Percentiles rank a stretch among this genome's conserved stretches.
Evolutionary conservation across 1,140 invertebrate species (phyloP).

Genomic region (Drosophila kepulauana): DNA sequence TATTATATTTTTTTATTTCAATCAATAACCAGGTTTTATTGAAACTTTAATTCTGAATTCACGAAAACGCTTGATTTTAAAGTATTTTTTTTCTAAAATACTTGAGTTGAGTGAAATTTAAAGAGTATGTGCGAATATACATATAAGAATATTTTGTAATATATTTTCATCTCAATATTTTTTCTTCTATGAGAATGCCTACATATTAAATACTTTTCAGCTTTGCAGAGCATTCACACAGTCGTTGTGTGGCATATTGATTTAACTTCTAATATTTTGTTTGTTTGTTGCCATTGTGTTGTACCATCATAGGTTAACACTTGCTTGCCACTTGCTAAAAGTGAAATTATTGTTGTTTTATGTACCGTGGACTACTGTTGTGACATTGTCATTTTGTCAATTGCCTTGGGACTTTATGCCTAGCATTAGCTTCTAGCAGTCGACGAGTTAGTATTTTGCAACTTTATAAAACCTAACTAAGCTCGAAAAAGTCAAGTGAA

Average conservation of each 20-base stretch:
- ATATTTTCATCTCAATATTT: too few species aligned
- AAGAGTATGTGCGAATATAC: too few species aligned
- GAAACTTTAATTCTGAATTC: too few species aligned
- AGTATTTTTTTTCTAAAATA: too few species aligned
- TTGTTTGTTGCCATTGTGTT: conserved; percentile 34
- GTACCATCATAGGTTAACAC: conserved; percentile 53
- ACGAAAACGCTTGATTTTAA: too few species aligned
- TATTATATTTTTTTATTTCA: too few species aligned
- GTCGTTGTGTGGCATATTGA: background rate
- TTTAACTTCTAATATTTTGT: conserved; percentile 19
- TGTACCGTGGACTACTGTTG: background rate
- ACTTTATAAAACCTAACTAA: background rate
- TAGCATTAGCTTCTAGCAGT: background rate
- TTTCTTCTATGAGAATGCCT: too few species aligned
- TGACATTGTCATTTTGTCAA: background rate
- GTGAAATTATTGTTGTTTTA: conserved; percentile 76
- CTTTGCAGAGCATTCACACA: background rate
- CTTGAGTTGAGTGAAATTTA: too few species aligned
- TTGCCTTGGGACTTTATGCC: conserved; percentile 15
- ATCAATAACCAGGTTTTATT: too few species aligned
- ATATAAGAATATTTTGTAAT: too few species aligned
- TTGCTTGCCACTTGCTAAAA: conserved; percentile 67
- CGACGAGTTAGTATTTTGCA: background rate
- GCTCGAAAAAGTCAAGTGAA: conserved; percentile 22
- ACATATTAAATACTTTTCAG: too few species aligned